Percentiles rank a stretch among this genome's conserved stretches.
Evolutionary conservation across 2,797 vertebrate genomes (phyloP).

Genomic region (Manis pentadactyla): DNA sequence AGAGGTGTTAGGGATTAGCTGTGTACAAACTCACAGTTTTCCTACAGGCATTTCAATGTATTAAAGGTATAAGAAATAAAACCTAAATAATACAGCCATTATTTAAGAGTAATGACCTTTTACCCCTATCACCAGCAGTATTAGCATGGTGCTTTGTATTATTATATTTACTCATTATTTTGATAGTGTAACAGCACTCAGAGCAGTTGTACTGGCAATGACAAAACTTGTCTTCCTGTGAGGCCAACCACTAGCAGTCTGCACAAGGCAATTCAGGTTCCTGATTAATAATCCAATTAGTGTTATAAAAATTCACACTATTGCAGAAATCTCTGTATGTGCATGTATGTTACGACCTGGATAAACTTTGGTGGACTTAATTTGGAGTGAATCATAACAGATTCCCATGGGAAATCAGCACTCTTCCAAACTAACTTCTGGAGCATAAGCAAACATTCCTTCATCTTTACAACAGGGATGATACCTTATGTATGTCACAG

Average conservation of each 20-base stretch:
- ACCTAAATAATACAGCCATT: neutral
- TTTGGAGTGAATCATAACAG: slow-evolving; percentile 19
- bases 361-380: neutral
- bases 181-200: neutral
- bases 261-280: neutral
- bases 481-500: neutral
- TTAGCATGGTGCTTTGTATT: neutral
- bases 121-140: neutral
- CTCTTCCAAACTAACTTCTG: neutral
- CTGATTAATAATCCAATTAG: neutral
- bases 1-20: neutral
- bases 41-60: neutral
- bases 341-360: neutral
- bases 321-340: neutral
- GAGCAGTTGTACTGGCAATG: neutral
- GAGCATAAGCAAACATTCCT: neutral
- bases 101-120: neutral
- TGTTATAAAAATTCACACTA: neutral
- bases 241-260: neutral
- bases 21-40: neutral
- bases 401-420: neutral
- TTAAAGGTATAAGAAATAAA: neutral
- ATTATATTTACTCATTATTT: neutral
- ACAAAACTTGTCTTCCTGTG: neutral
- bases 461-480: neutral